Conservation (phyloP, 2,797 vertebrate species). For the Sarcophilus harrisii region DNA sequence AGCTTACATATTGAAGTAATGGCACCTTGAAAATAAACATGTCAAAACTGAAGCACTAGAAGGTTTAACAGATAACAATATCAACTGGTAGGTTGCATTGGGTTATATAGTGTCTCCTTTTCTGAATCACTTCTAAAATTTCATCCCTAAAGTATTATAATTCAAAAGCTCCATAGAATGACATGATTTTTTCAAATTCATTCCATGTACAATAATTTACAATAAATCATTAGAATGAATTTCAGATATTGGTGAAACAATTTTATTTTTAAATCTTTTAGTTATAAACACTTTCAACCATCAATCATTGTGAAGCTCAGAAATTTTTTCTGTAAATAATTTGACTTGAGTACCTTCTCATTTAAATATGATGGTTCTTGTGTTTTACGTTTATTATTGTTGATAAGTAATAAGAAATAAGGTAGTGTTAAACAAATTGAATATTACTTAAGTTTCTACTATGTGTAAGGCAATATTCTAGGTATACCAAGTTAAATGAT, state of each 20-base stretch:
- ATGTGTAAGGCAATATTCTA: neutral
- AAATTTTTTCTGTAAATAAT: neutral
- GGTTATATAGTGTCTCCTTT: neutral
- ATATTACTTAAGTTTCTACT: neutral
- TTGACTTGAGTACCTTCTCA: neutral
- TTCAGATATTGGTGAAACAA: neutral
- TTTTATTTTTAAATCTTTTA: conserved; percentile 23
- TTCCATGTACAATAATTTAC: neutral
- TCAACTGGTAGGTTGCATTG: conserved; percentile 36
- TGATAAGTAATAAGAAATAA: neutral
- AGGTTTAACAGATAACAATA: conserved; percentile 35
- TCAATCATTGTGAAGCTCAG: neutral
- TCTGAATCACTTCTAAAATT: conserved; percentile 39
- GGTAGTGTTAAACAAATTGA: neutral
- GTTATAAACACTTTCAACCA: conserved; percentile 12
- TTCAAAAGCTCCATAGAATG: conserved; percentile 14
- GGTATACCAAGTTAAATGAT: neutral
- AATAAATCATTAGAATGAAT: conserved; percentile 12
- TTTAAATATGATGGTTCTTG: neutral
- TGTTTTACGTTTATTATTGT: neutral
- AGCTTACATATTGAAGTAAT: conserved; percentile 35
- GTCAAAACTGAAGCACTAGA: conserved; percentile 24
- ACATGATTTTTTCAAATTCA: neutral
- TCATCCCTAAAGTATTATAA: conserved; percentile 53
- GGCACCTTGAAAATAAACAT: conserved; percentile 32